Evolutionary conservation across 2,888 invertebrate genomes (phyloP).

Genomic region (Cacoxenus indagator): DNA sequence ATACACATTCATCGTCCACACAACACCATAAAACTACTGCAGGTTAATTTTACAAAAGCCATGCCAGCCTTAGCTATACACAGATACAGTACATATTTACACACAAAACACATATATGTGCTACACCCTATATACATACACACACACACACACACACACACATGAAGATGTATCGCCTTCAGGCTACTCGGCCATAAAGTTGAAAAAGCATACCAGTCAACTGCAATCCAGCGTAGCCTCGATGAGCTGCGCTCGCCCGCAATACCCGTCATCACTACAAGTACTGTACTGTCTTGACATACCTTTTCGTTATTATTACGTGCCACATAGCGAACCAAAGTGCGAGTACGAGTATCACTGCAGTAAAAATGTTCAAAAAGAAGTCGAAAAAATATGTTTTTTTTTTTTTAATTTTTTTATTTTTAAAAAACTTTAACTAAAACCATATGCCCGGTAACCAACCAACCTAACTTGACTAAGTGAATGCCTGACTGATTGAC

Average conservation of each 20-base stretch:
- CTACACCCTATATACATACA: neutral
- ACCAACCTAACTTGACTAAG: neutral
- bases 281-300: neutral
- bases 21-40: slow-evolving; percentile 51
- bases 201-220: slow-evolving; percentile 35
- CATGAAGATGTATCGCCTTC: slow-evolving; percentile 41
- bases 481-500: neutral
- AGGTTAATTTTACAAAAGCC: slow-evolving; percentile 57
- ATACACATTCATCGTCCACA: slow-evolving; percentile 16
- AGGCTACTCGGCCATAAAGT: slow-evolving; percentile 45
- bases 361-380: slow-evolving; percentile 44
- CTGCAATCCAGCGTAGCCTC: neutral
- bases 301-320: slow-evolving; percentile 21
- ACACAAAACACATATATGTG: neutral
- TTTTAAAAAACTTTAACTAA: too few relatives aligned
- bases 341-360: slow-evolving; percentile 21
- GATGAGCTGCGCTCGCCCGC: neutral
- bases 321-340: neutral
- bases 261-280: neutral
- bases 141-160: neutral
- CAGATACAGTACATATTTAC: neutral
- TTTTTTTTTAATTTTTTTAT: too few relatives aligned
- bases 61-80: neutral
- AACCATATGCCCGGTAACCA: neutral
- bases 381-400: slow-evolving; percentile 46